phyloP scores from a whole-genome alignment of 2,888 invertebrate genomes.

The Hirtodrosophila alboralis region DNA sequence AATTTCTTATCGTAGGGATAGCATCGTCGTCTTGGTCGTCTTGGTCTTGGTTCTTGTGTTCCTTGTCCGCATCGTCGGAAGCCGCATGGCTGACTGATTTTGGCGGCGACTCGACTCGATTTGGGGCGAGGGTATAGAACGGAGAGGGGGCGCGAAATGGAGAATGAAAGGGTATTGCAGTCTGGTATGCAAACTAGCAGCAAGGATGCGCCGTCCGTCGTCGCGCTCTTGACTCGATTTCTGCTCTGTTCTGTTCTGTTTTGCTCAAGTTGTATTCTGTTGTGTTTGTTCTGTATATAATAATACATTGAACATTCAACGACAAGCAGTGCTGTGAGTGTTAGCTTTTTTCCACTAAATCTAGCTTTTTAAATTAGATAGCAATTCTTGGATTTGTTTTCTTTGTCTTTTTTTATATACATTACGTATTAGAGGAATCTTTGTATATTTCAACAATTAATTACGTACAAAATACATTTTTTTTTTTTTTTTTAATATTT shows the following conservation, averaged over 20 bases:
- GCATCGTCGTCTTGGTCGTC: constrained; percentile 67
- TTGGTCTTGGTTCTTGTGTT: constrained; percentile 21
- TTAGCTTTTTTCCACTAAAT: too few relatives aligned
- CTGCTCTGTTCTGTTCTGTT: constrained; percentile 17
- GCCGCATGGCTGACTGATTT: constrained; percentile 73
- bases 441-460: too few relatives aligned
- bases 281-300: constrained; percentile 16
- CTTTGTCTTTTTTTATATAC: too few relatives aligned
- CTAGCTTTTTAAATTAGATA: too few relatives aligned
- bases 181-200: constrained; percentile 78
- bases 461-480: too few relatives aligned
- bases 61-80: constrained; percentile 54
- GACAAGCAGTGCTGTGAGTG: constrained; percentile 1
- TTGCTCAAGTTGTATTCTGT: constrained; percentile 22
- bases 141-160: constrained; percentile 6
- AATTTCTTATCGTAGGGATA: constrained; percentile 84
- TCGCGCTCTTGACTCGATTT: constrained; percentile 32
- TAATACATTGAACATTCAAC: constrained; percentile 16
- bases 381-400: too few relatives aligned
- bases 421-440: too few relatives aligned
- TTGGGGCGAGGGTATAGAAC: background rate
- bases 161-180: too few relatives aligned
- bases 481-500: too few relatives aligned
- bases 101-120: constrained; percentile 34
- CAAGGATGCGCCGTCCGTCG: constrained; percentile 70